Evolutionary conservation across 2,113 vertebrate species (phyloP).

Genomic region (Alectura lathami): DNA sequence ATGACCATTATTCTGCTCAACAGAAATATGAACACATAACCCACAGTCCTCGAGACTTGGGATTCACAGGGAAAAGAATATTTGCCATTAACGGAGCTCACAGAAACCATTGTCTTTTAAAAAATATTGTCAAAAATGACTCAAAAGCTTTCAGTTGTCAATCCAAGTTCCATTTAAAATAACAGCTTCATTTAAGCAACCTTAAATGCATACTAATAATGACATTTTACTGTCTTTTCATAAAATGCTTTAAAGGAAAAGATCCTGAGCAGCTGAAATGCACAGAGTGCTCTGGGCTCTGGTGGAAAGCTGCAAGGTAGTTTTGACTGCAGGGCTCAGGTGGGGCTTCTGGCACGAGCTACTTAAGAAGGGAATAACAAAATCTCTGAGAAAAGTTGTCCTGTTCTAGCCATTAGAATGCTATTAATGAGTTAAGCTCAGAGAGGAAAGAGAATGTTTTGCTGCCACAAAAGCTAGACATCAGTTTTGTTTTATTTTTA

Average conservation of each 20-base stretch:
- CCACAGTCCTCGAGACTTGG: neutral
- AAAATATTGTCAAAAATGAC: neutral
- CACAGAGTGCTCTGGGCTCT: neutral
- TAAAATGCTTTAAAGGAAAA: neutral
- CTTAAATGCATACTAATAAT: neutral
- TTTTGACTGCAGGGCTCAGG: slow-evolving; percentile 30
- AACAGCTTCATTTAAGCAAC: neutral
- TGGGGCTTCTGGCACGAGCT: slow-evolving; percentile 26
- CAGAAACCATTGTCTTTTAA: neutral
- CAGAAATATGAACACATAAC: slow-evolving; percentile 12
- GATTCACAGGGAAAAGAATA: neutral
- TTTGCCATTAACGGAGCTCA: neutral
- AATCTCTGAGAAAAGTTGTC: slow-evolving; percentile 24
- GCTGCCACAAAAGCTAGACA: neutral
- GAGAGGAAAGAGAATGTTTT: neutral
- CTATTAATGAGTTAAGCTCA: slow-evolving; percentile 3
- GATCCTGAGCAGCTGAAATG: neutral
- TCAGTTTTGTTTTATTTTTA: neutral
- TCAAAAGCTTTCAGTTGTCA: neutral
- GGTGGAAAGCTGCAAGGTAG: neutral
- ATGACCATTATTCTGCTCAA: slow-evolving; percentile 11
- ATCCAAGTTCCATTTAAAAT: neutral
- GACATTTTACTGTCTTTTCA: neutral
- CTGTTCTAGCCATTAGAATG: slow-evolving; percentile 21
- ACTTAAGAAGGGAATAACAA: slow-evolving; percentile 5